Conservation (phyloP, 2,888 invertebrate genomes). For the Ochlodes sylvanus region DNA sequence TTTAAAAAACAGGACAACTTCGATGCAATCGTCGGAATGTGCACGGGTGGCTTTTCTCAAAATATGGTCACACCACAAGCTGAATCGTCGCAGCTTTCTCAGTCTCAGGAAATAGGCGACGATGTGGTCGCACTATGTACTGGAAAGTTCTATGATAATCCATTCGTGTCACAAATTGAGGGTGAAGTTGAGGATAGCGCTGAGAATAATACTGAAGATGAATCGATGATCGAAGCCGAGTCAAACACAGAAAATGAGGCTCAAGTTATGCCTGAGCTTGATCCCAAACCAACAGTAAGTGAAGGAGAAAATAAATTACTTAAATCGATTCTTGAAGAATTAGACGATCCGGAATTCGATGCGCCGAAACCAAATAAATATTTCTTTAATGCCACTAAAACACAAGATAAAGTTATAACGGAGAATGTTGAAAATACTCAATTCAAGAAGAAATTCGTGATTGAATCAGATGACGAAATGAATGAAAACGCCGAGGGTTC, state of each 20-base stretch:
- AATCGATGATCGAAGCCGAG: constrained; percentile 17
- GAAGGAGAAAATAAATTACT: constrained; percentile 49
- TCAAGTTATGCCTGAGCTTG: constrained; percentile 29
- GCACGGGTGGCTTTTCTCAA: constrained; percentile 81
- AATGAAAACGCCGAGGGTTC: constrained; percentile 46
- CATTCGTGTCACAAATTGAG: constrained; percentile 62
- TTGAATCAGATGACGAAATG: constrained; percentile 74
- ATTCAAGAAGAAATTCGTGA: constrained; percentile 68
- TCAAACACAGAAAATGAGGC: constrained; percentile 26
- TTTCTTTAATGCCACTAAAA: constrained; percentile 52
- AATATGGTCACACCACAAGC: constrained; percentile 72
- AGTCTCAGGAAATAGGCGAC: constrained; percentile 72
- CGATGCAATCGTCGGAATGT: constrained; percentile 82
- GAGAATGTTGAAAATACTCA: constrained; percentile 44
- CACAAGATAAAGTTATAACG: constrained; percentile 38
- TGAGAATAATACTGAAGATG: constrained; percentile 13
- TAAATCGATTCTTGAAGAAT: constrained; percentile 70
- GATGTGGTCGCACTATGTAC: constrained; percentile 84
- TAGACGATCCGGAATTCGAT: constrained; percentile 66
- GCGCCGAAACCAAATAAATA: constrained; percentile 63
- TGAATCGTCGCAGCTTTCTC: constrained; percentile 55
- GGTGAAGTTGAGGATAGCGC: constrained; percentile 41
- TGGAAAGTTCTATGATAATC: constrained; percentile 82
- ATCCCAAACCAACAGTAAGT: constrained; percentile 22
- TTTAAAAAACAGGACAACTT: constrained; percentile 62